Conservation (phyloP, 1,140 invertebrate genomes). For the Linepithema humile region DNA sequence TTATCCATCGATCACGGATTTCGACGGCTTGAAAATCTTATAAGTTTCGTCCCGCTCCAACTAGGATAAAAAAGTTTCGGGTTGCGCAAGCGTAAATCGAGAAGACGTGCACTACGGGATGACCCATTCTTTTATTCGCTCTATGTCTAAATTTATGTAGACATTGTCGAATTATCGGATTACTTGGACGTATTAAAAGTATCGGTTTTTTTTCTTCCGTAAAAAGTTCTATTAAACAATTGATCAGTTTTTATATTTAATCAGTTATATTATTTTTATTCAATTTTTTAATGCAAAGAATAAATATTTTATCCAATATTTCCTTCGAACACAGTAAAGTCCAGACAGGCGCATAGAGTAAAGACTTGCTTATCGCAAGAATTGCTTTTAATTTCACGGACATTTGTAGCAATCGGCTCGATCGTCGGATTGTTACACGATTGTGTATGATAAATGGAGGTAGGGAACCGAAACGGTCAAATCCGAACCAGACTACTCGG, state of each 20-base stretch:
- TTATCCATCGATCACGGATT: constrained; percentile 47
- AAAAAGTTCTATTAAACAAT: no score
- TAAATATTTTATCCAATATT: not conserved
- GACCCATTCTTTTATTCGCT: not conserved
- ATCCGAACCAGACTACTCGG: not conserved
- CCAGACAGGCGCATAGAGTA: no score
- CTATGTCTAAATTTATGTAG: not conserved
- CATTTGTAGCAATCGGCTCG: not conserved
- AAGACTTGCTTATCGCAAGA: no score
- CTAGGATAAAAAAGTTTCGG: constrained; percentile 18
- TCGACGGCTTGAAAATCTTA: constrained; percentile 4
- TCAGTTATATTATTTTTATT: not conserved
- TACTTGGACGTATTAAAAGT: no score
- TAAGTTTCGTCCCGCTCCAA: not conserved
- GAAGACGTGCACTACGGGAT: not conserved
- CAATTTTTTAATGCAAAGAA: not conserved
- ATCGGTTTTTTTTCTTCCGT: no score
- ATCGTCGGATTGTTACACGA: not conserved
- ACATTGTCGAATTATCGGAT: not conserved
- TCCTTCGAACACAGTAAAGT: not conserved
- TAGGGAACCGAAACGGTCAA: not conserved
- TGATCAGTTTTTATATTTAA: no score
- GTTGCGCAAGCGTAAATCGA: constrained; percentile 40
- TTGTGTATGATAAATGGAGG: constrained; percentile 5
- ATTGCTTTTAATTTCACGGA: constrained; percentile 16